Percentiles rank a stretch among this genome's conserved stretches.
Conservation (phyloP, 2,113 vertebrate species). For the Ahaetulla prasina region DNA sequence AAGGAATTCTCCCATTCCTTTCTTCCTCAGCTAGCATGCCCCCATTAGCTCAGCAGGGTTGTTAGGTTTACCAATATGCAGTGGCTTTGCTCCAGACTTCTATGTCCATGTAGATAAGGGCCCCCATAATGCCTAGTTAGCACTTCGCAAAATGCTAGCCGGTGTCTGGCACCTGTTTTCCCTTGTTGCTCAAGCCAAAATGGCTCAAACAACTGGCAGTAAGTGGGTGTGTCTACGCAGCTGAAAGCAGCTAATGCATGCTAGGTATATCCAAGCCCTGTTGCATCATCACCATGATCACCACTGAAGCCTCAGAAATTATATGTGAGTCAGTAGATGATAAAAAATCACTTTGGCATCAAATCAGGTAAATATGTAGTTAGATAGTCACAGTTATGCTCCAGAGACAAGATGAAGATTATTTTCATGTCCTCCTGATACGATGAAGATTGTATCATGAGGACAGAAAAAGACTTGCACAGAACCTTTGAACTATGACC, state of each 20-base stretch:
- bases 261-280: background rate
- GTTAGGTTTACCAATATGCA: background rate
- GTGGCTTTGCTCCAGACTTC: background rate
- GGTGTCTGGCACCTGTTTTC: background rate
- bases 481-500: background rate
- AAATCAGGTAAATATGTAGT: background rate
- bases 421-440: background rate
- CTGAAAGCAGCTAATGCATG: background rate
- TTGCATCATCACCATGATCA: background rate
- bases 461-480: background rate
- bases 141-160: background rate
- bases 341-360: background rate
- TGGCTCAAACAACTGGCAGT: background rate
- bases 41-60: background rate
- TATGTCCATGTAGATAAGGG: background rate
- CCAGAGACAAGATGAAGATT: background rate
- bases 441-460: background rate
- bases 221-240: background rate
- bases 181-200: background rate
- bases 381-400: background rate
- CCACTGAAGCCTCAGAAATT: background rate
- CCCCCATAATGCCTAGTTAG: background rate
- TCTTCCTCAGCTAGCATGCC: background rate
- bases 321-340: background rate
- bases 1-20: background rate